Evolutionary conservation across 2,113 vertebrate species (phyloP).

Genomic region (Aegotheles bennettii): DNA sequence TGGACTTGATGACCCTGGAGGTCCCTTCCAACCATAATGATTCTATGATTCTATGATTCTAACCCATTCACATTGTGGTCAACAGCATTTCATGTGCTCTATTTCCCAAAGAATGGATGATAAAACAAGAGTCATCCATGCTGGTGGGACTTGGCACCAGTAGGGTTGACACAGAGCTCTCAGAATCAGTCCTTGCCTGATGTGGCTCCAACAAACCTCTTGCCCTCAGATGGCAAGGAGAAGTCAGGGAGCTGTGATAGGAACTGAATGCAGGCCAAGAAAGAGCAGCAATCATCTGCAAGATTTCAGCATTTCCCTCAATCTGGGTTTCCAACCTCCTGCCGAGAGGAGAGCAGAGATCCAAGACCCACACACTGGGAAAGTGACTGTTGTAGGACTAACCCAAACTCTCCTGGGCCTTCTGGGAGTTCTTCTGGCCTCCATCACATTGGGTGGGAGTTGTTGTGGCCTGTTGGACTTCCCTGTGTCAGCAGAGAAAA

Average conservation of each 20-base stretch:
- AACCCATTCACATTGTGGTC: neutral
- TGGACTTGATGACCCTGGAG: no score
- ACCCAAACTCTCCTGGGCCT: neutral
- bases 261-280: neutral
- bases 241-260: neutral
- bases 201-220: neutral
- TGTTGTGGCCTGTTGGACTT: neutral
- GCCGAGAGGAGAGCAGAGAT: neutral
- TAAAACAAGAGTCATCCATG: neutral
- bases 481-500: neutral
- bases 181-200: neutral
- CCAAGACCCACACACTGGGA: neutral
- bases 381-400: neutral
- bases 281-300: neutral
- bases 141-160: neutral
- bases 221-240: neutral
- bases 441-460: neutral
- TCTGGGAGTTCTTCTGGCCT: neutral
- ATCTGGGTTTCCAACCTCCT: neutral
- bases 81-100: neutral
- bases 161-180: neutral
- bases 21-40: no score
- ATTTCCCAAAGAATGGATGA: neutral
- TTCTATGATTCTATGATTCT: no score
- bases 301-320: neutral